These are phyloP conservation scores for Actias luna DNA, from an alignment of 2,888 invertebrate genomes.

Conservation along the genomic window DNA sequence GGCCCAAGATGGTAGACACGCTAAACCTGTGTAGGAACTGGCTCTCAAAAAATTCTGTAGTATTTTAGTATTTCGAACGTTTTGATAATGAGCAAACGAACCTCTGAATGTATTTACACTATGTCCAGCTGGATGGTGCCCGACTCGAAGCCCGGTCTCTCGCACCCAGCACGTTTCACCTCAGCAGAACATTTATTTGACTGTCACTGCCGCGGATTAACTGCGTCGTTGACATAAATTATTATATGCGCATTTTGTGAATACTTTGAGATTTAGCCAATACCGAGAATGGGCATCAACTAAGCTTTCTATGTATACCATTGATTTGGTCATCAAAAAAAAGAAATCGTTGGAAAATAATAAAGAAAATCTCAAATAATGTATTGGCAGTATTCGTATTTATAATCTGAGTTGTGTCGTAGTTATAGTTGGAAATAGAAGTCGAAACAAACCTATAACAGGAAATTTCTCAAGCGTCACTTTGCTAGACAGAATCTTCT, in stretches of 20 bases:
- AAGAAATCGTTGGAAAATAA: neutral
- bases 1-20: too few species aligned
- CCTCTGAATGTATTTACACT: neutral
- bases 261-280: constrained; percentile 35
- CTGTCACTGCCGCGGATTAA: constrained; percentile 68
- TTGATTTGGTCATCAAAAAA: neutral
- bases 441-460: too few species aligned
- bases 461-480: too few species aligned
- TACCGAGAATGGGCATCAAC: constrained; percentile 15
- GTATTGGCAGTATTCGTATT: neutral
- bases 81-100: neutral
- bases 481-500: too few species aligned
- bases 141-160: constrained; percentile 27
- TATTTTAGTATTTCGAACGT: neutral
- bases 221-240: constrained; percentile 72
- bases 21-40: too few species aligned
- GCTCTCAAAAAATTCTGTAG: too few species aligned
- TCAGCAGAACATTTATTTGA: constrained; percentile 52
- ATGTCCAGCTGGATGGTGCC: neutral
- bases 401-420: neutral
- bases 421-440: too few species aligned
- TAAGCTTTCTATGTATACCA: neutral
- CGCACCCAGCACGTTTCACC: constrained; percentile 42
- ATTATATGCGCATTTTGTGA: constrained; percentile 49
- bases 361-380: neutral